Evolutionary conservation across 2,888 invertebrate genomes (phyloP).

Genomic region (Plemyria rubiginata): DNA sequence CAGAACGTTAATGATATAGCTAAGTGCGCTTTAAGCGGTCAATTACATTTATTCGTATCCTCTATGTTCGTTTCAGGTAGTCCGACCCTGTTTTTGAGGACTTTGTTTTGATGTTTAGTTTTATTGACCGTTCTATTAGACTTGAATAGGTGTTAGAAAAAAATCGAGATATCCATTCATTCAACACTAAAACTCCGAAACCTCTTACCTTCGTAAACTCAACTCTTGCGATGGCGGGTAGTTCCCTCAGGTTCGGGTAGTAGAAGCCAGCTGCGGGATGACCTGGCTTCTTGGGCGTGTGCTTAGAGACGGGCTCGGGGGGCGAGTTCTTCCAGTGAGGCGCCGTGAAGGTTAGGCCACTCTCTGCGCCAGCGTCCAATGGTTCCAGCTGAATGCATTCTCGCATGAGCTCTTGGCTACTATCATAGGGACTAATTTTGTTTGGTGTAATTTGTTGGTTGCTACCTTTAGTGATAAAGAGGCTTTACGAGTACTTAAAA

Average conservation of each 20-base stretch:
- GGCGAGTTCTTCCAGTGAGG: slow-evolving; percentile 96
- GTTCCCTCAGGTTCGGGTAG: slow-evolving; percentile 91
- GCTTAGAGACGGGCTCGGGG: slow-evolving; percentile 91
- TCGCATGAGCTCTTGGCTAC: neutral
- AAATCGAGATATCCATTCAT: too few species aligned
- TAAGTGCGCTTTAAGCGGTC: slow-evolving; percentile 46
- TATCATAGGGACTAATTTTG: too few species aligned
- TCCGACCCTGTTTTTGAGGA: too few species aligned
- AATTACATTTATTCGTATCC: slow-evolving; percentile 37
- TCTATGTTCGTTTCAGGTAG: too few species aligned
- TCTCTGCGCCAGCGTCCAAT: slow-evolving; percentile 95
- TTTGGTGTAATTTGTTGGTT: too few species aligned
- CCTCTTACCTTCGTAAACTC: slow-evolving; percentile 95
- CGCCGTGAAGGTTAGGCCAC: slow-evolving; percentile 96
- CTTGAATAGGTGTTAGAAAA: too few species aligned
- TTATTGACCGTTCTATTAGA: too few species aligned
- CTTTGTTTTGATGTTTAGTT: too few species aligned
- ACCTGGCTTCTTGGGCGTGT: slow-evolving; percentile 91
- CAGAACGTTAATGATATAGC: slow-evolving; percentile 34
- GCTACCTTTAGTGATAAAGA: too few species aligned
- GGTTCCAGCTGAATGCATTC: slow-evolving; percentile 88
- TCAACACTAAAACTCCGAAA: too few species aligned
- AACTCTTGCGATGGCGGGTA: slow-evolving; percentile 94
- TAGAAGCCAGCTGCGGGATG: slow-evolving; percentile 97
- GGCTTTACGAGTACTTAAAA: too few species aligned